Evolutionary conservation across 30 jellyfish, hydroid and myxozoan genomes (phyloP), one percentile per base, ranked within the genome.

Genomic region (Catostylus mosaicus): DNA sequence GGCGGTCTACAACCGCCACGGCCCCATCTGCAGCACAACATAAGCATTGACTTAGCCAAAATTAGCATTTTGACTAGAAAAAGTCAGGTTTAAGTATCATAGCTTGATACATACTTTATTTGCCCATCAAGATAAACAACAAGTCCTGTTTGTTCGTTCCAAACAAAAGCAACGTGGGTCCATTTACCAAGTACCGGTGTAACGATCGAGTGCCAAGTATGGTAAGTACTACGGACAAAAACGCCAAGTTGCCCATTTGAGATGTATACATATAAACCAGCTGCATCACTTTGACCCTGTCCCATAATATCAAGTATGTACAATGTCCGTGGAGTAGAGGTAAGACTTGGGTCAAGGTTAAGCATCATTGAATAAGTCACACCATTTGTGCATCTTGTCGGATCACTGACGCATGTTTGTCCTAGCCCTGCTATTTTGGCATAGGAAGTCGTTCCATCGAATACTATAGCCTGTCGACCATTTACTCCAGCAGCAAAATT

Each of bases 311-410:
- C 99, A 60, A 94, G 56, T 32, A 94, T 33, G 34, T 32, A 88
- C 38, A 2, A 5, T 20, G n/a, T 26, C 73, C 40, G 63, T 19
- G 65, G 84, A 46, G 73, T 22, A 1, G 75, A 52, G 34, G 90
- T 50, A 40, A 67, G 30, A 9, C 72, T 37, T 30, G 85, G 14
- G 59, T 47, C 75, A 29, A 86, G 56, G 26, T 89, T 69, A 32
- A 86, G 63, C 62, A 89, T 57, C 68, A 95, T 66, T 38, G 97
- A 88, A 36, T 74, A 75, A 0, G 97, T 70, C 30, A 95, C 54
- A 47, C 99, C 99, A 70, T 82, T 96, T 10, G 96, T 20, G 67
- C 99, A 95, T 35, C 54, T 46, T 20, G 84, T 66, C 5, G 99
- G 99, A 32, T 80, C 51, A 38, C 93, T 83, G 29, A 88, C 65